Evolutionary conservation across 92 coral and sea anemone species (phyloP).

Genomic region (Diadumene lineata): DNA sequence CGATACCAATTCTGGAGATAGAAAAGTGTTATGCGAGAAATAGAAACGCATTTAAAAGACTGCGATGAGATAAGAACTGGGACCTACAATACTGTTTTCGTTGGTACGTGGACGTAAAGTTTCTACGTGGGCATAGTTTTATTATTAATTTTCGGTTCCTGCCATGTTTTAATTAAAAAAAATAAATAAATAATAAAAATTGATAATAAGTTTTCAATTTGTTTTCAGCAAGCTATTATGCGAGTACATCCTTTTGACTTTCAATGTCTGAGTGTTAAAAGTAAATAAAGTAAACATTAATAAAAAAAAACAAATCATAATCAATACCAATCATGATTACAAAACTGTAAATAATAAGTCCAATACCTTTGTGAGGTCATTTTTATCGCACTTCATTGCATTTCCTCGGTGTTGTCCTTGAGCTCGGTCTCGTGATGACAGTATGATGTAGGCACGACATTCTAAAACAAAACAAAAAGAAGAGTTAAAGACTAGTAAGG

Average conservation of each 20-base stretch:
- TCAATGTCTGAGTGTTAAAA: too few relatives aligned
- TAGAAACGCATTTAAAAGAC: neutral
- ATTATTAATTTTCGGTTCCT: neutral
- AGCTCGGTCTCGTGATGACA: constrained; percentile 40
- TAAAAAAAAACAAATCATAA: too few relatives aligned
- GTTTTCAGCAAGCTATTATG: too few relatives aligned
- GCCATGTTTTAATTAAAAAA: too few relatives aligned
- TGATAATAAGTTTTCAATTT: too few relatives aligned
- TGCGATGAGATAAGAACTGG: neutral
- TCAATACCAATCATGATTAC: too few relatives aligned
- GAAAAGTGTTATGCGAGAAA: neutral
- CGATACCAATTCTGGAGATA: constrained; percentile 64
- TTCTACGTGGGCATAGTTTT: neutral
- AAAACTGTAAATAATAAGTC: too few relatives aligned
- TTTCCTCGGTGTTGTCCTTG: constrained; percentile 41
- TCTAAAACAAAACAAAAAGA: neutral
- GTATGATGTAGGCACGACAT: constrained; percentile 8
- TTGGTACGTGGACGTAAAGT: neutral
- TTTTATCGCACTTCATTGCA: constrained; percentile 17
- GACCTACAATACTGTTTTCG: neutral
- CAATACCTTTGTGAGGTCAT: constrained; percentile 12
- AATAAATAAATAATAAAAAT: too few relatives aligned
- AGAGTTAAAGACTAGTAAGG: neutral
- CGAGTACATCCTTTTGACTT: too few relatives aligned
- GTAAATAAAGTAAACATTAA: too few relatives aligned